Percentiles rank a stretch among this genome's conserved stretches.
Conservation (phyloP, 2,888 invertebrate genomes). For the Belgica antarctica region DNA sequence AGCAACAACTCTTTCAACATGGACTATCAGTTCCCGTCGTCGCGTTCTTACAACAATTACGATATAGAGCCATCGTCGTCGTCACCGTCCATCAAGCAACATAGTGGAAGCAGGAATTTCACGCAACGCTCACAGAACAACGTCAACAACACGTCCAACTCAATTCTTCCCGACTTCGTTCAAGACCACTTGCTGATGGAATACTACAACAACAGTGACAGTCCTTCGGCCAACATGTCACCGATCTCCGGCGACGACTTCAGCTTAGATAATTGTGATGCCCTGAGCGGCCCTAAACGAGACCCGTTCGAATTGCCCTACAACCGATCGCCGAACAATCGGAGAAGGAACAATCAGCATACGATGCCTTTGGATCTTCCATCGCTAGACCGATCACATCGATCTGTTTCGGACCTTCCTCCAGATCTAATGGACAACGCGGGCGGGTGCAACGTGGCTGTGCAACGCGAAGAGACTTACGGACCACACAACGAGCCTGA, state of each 20-base stretch:
- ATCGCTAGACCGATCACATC: background rate
- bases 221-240: constrained; percentile 51
- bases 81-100: constrained; percentile 31
- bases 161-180: constrained; percentile 66
- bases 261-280: constrained; percentile 14
- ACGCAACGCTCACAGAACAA: constrained; percentile 44
- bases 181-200: constrained; percentile 84
- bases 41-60: constrained; percentile 54
- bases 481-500: constrained; percentile 39
- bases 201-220: constrained; percentile 57
- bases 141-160: constrained; percentile 44
- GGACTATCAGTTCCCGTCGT: constrained; percentile 30
- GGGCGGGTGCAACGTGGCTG: background rate
- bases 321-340: constrained; percentile 39
- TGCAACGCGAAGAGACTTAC: constrained; percentile 37
- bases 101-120: constrained; percentile 10
- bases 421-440: constrained; percentile 43
- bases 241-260: constrained; percentile 47
- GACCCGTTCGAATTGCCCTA: constrained; percentile 45
- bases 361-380: constrained; percentile 45
- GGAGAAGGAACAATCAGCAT: constrained; percentile 14
- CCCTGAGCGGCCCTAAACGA: background rate
- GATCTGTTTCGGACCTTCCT: background rate
- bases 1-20: constrained; percentile 40
- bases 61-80: constrained; percentile 50